Percentiles rank a stretch among this genome's conserved stretches.
Evolutionary conservation across 1,140 invertebrate species (phyloP).

Genomic region (Penaeus vannamei): DNA sequence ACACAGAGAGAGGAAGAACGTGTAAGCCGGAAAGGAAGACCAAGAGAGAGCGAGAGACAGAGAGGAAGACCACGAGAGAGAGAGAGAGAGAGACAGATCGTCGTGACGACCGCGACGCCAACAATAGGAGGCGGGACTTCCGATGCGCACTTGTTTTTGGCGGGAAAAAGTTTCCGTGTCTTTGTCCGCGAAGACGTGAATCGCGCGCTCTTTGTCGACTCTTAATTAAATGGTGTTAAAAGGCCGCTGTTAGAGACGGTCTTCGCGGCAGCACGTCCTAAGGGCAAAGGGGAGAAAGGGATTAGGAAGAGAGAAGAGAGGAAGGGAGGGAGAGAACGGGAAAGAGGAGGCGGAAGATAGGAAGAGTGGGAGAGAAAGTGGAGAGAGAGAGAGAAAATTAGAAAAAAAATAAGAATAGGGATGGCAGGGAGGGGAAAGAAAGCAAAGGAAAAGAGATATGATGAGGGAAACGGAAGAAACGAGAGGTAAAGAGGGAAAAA

Average conservation of each 20-base stretch:
- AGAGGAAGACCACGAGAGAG: neutral
- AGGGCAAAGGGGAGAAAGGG: neutral
- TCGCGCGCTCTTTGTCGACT: constrained; percentile 26
- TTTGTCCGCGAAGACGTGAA: constrained; percentile 14
- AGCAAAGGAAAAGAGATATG: too few relatives aligned
- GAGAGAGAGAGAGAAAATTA: neutral
- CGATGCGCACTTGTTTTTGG: constrained; percentile 14
- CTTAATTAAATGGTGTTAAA: neutral
- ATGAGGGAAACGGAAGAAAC: too few relatives aligned
- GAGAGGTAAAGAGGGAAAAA: too few relatives aligned
- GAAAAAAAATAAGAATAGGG: neutral
- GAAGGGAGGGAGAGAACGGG: neutral
- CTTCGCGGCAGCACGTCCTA: neutral
- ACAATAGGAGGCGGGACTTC: constrained; percentile 28
- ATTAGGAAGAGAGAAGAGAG: neutral
- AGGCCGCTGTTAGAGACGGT: neutral
- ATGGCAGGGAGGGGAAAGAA: too few relatives aligned
- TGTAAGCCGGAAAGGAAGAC: neutral
- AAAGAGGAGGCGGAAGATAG: neutral
- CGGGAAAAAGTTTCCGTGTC: constrained; percentile 14
- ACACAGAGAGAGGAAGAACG: neutral
- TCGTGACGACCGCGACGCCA: neutral
- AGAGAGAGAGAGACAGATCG: neutral
- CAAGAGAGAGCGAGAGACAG: constrained; percentile 1
- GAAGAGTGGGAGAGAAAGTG: neutral